Evolutionary conservation across 2,797 vertebrate species (phyloP).

Genomic region (Urosaurus nigricauda): DNA sequence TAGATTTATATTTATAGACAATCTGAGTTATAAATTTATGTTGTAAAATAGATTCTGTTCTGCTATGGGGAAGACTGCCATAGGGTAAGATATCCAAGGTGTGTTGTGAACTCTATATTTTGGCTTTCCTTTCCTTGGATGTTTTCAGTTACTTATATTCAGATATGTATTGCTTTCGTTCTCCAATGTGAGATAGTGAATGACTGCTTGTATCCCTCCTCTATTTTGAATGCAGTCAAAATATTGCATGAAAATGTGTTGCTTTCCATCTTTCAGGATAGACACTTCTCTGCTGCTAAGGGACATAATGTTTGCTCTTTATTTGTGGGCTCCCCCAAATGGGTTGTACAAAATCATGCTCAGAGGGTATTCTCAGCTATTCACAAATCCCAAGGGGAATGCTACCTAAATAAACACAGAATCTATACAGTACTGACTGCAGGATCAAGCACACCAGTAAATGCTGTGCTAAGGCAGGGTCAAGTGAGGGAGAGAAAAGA

Average conservation of each 20-base stretch:
- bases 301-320: not conserved
- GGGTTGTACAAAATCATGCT: not conserved
- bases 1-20: no score
- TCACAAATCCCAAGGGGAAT: conserved; percentile 8
- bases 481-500: not conserved
- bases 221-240: not conserved
- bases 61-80: no score
- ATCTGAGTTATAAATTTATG: no score
- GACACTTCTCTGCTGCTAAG: not conserved
- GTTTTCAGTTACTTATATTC: not conserved
- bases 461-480: not conserved
- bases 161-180: not conserved
- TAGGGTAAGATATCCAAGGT: no score
- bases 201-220: not conserved
- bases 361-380: not conserved
- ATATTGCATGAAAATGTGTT: not conserved
- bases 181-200: not conserved
- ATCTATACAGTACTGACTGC: not conserved
- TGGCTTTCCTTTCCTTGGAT: not conserved
- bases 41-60: no score
- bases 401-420: not conserved
- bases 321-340: not conserved
- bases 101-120: no score
- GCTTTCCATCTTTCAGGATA: not conserved
- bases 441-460: not conserved